phyloP scores from a whole-genome alignment of 2,113 vertebrate species.

The Crocuta crocuta region DNA sequence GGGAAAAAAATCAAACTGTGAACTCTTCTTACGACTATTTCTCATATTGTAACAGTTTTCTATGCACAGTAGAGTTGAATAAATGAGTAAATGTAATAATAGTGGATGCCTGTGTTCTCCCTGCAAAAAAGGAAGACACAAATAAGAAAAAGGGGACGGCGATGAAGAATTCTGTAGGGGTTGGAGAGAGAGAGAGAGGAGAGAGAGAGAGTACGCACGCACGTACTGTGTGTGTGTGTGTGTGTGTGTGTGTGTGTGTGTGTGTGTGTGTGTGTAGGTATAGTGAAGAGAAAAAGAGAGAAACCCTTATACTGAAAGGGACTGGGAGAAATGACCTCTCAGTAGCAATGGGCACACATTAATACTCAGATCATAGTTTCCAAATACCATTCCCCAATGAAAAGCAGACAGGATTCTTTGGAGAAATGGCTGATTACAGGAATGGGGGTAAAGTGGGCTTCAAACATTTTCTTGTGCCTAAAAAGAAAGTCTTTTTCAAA shows the following conservation, averaged over 20 bases:
- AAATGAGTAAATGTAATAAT: neutral
- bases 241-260: accelerated
- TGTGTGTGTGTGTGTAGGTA: accelerated
- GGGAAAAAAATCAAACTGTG: neutral
- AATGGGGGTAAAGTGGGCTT: neutral
- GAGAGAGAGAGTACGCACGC: neutral
- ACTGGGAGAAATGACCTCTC: neutral
- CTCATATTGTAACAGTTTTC: neutral
- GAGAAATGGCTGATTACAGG: neutral
- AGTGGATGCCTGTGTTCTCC: neutral
- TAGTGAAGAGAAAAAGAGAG: neutral
- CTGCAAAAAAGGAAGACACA: neutral
- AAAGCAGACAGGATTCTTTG: neutral
- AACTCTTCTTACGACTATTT: neutral
- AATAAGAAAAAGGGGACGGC: neutral
- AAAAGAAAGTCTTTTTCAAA: neutral
- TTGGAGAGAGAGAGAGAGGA: too few relatives aligned
- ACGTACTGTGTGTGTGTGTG: neutral
- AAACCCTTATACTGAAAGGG: neutral
- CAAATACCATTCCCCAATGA: neutral
- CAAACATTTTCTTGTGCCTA: neutral
- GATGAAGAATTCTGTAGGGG: neutral
- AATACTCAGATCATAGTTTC: neutral
- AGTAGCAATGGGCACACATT: neutral
- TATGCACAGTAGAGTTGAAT: neutral